Conservation (phyloP, 2,888 invertebrate species). For the Epistrophella euchroma region DNA sequence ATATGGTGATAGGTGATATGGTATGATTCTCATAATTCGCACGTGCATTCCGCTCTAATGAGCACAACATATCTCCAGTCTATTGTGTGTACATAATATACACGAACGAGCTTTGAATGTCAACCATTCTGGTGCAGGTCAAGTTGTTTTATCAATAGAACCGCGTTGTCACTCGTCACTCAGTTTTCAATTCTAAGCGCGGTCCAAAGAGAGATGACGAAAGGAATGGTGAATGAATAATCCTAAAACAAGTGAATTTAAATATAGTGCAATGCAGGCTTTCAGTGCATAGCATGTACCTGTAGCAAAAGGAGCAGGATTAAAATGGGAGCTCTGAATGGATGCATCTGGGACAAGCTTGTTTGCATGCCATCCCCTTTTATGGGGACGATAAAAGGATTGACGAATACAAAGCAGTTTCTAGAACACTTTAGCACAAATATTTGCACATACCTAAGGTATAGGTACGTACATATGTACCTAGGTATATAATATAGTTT, state of each 20-base stretch:
- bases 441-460: too few species aligned
- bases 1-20: slow-evolving; percentile 16
- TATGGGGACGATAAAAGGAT: slow-evolving; percentile 36
- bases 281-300: background rate
- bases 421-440: slow-evolving; percentile 50
- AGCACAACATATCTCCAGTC: slow-evolving; percentile 54
- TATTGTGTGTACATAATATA: slow-evolving; percentile 42
- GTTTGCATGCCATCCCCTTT: slow-evolving; percentile 49
- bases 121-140: slow-evolving; percentile 56
- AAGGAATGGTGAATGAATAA: slow-evolving; percentile 8
- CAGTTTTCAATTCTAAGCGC: slow-evolving; percentile 23
- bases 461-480: background rate
- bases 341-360: slow-evolving; percentile 53
- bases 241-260: slow-evolving; percentile 54
- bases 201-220: background rate
- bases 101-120: slow-evolving; percentile 59
- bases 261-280: slow-evolving; percentile 35
- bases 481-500: background rate
- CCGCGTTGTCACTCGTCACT: slow-evolving; percentile 43
- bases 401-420: slow-evolving; percentile 57
- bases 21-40: slow-evolving; percentile 63
- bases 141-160: slow-evolving; percentile 59
- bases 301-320: slow-evolving; percentile 29
- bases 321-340: slow-evolving; percentile 53
- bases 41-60: slow-evolving; percentile 72